Percentiles rank a stretch among this genome's conserved stretches.
Evolutionary conservation across 2,113 vertebrate species (phyloP).

Genomic region (Danio rerio): GRCz12tu NC_133181.1:35488501-35489000

Average conservation of each 20-base stretch:
- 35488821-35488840: conserved; percentile 30
- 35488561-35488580: not conserved
- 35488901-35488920: conserved; percentile 99
- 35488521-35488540: not conserved
- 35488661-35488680: not conserved
- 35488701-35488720: not conserved
- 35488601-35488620: conserved; percentile 4
- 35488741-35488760: not conserved
- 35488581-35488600: not conserved
- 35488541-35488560: conserved; percentile 31
- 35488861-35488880: conserved; percentile 90
- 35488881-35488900: conserved; percentile 94
- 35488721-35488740: not conserved
- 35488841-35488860: not conserved
- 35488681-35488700: not conserved
- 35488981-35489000: conserved; percentile 99
- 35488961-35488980: conserved; percentile 95
- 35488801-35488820: conserved; percentile 17
- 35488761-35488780: not conserved
- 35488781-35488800: conserved; percentile 15
- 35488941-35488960: conserved; percentile 97
- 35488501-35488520: not conserved
- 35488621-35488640: not conserved
- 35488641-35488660: not conserved
- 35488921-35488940: conserved; percentile 98